Evolutionary conservation across 2,888 invertebrate species (phyloP).

Genomic region (Sarcophaga rosellei): DNA sequence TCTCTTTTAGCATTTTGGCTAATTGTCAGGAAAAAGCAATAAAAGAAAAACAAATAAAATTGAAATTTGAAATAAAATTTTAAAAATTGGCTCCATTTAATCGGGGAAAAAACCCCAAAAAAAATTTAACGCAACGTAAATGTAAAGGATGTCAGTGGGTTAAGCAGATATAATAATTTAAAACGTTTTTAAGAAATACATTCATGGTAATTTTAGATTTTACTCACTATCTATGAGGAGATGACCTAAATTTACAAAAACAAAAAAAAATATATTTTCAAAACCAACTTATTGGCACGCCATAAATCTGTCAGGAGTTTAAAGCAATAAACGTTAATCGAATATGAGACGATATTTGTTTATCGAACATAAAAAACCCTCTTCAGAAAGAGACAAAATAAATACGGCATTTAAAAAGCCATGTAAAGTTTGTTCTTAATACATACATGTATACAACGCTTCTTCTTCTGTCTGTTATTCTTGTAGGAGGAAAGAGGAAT

Average conservation of each 20-base stretch:
- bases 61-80: too few relatives aligned
- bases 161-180: constrained; percentile 17
- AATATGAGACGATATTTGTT: too few relatives aligned
- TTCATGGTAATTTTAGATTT: not conserved
- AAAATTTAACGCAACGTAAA: constrained; percentile 3
- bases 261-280: not conserved
- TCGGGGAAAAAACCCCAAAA: not conserved
- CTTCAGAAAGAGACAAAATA: not conserved
- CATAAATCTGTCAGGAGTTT: not conserved
- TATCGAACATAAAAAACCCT: not conserved
- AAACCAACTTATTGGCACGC: not conserved
- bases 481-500: not conserved
- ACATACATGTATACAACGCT: too few relatives aligned
- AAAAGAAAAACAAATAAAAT: constrained; percentile 8
- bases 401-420: not conserved
- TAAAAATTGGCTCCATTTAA: constrained; percentile 45
- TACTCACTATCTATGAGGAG: not conserved
- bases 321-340: too few relatives aligned
- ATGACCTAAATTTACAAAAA: not conserved
- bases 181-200: not conserved
- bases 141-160: constrained; percentile 56
- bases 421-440: not conserved
- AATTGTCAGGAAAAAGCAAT: constrained; percentile 58
- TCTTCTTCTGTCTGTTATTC: not conserved
- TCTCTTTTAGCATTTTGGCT: constrained; percentile 62